Conservation (phyloP, 2,888 invertebrate species). For the Drosophila suboccidentalis region DNA sequence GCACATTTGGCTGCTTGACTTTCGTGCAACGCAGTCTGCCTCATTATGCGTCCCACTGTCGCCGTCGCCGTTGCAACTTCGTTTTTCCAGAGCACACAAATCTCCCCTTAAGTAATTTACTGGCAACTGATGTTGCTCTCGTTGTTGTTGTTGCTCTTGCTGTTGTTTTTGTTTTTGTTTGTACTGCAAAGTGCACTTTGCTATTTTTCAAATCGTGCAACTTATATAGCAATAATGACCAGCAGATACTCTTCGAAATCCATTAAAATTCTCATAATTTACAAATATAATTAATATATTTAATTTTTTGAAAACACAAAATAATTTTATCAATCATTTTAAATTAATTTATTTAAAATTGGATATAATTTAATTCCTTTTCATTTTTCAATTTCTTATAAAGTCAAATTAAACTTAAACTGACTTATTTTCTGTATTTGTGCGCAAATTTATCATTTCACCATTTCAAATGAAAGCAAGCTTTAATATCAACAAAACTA, state of each 20-base stretch:
- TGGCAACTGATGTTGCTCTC: constrained; percentile 53
- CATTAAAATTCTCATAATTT: too few relatives aligned
- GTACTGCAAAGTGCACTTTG: constrained; percentile 70
- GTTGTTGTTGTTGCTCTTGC: constrained; percentile 24
- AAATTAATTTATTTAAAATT: too few relatives aligned
- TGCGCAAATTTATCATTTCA: not conserved
- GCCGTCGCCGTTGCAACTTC: constrained; percentile 24
- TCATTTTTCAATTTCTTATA: too few relatives aligned
- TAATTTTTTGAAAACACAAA: too few relatives aligned
- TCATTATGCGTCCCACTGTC: constrained; percentile 63
- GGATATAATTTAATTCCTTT: too few relatives aligned
- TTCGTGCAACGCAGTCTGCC: constrained; percentile 60
- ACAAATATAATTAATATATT: too few relatives aligned
- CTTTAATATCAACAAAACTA: too few relatives aligned
- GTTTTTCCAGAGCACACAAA: constrained; percentile 63
- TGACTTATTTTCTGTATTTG: too few relatives aligned
- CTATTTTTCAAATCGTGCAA: constrained; percentile 74
- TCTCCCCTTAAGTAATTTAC: constrained; percentile 79
- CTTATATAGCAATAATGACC: not conserved
- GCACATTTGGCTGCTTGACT: constrained; percentile 48
- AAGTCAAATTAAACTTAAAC: too few relatives aligned
- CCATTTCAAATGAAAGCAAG: too few relatives aligned
- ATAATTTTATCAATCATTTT: too few relatives aligned
- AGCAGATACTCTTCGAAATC: not conserved
- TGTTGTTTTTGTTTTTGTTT: constrained; percentile 28